A percentile compares a stretch with the other conserved stretches of the same genome.
Conservation (phyloP, 2,888 invertebrate species). For the Timema podura region DNA sequence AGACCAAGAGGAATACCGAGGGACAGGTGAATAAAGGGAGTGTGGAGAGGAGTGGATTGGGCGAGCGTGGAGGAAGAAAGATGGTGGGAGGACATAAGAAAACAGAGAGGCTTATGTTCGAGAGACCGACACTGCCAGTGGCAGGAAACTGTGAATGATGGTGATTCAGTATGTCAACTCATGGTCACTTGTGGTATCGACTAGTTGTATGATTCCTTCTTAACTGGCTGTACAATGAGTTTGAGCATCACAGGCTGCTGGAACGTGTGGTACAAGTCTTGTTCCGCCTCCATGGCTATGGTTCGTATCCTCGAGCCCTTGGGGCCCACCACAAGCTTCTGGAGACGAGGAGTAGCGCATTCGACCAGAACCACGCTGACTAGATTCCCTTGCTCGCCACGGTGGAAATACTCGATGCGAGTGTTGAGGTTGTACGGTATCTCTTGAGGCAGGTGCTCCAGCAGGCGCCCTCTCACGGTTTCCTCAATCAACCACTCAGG, state of each 20-base stretch:
- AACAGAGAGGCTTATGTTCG: no score
- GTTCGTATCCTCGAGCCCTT: conserved; percentile 64
- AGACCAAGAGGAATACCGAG: no score
- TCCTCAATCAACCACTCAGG: conserved; percentile 65
- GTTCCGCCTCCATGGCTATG: conserved; percentile 62
- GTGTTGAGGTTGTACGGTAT: conserved; percentile 75
- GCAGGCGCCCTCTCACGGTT: conserved; percentile 74
- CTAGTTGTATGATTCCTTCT: neutral
- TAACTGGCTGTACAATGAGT: conserved; percentile 37
- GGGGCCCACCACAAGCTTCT: conserved; percentile 63
- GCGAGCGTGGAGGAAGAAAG: no score
- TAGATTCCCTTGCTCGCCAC: conserved; percentile 54
- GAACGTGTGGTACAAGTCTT: conserved; percentile 61
- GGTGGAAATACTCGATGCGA: conserved; percentile 58
- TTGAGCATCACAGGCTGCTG: conserved; percentile 54
- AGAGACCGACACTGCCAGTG: no score
- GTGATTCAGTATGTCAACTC: no score
- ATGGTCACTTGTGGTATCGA: no score
- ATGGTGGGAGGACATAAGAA: no score
- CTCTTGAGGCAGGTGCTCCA: conserved; percentile 80
- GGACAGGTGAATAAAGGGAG: no score
- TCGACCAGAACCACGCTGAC: conserved; percentile 56
- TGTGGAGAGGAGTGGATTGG: no score
- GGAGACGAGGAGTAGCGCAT: conserved; percentile 60
- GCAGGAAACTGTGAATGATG: no score